These are phyloP conservation scores for Mugil cephalus DNA, from an alignment of 2,113 vertebrate species.

Conservation along the genomic window DNA sequence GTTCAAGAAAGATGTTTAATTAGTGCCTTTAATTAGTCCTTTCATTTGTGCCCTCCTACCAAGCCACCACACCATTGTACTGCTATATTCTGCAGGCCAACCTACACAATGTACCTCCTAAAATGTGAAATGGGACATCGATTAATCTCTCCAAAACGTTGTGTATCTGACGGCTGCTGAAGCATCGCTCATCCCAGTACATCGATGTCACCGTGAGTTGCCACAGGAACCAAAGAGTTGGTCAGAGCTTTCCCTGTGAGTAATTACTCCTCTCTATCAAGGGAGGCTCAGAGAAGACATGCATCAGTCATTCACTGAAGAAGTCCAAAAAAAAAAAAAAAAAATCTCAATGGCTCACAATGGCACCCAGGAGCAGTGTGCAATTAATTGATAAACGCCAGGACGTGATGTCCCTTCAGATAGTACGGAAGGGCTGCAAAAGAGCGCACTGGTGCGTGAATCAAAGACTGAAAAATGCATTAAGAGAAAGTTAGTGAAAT, in stretches of 20 bases:
- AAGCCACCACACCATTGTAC: background rate
- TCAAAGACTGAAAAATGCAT: constrained; percentile 79
- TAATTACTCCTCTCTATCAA: constrained; percentile 72
- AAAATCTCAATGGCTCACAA: constrained; percentile 69
- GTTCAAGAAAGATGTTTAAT: background rate
- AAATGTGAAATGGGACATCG: background rate
- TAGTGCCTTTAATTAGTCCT: background rate
- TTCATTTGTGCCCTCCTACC: background rate
- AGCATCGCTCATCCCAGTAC: background rate
- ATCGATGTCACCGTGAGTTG: constrained; percentile 37
- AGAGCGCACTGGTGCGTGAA: constrained; percentile 75
- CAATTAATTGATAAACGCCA: constrained; percentile 85
- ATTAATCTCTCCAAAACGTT: background rate
- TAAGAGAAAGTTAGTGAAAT: constrained; percentile 81
- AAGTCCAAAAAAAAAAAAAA: constrained; percentile 21
- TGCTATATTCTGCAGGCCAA: constrained; percentile 1
- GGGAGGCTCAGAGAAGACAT: constrained; percentile 65
- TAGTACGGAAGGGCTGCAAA: constrained; percentile 72
- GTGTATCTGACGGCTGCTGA: background rate
- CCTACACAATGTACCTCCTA: background rate
- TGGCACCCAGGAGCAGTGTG: constrained; percentile 75
- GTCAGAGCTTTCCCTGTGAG: constrained; percentile 62
- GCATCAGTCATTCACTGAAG: constrained; percentile 73
- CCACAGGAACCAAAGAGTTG: constrained; percentile 55
- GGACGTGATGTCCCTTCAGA: constrained; percentile 80